These are phyloP conservation scores for Rousettus madagascariensis DNA, from an alignment of 2,797 vertebrate species.

Conservation along the genomic window DNA sequence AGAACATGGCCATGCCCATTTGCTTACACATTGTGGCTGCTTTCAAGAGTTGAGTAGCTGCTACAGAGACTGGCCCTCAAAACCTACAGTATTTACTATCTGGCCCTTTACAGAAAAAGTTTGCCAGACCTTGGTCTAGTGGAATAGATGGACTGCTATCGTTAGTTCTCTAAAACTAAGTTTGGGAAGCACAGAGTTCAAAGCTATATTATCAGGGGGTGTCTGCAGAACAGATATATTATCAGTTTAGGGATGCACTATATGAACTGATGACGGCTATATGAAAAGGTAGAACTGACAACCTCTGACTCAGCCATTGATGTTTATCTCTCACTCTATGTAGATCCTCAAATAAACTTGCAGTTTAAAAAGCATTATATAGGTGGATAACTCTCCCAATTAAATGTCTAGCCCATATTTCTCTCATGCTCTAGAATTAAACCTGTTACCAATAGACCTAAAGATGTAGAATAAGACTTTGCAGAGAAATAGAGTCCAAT, in stretches of 20 bases:
- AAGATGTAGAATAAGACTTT: conserved; percentile 33
- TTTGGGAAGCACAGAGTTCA: background rate
- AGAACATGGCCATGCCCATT: background rate
- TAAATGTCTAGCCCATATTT: conserved; percentile 25
- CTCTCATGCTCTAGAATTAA: conserved; percentile 29
- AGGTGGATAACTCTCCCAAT: background rate
- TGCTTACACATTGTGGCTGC: background rate
- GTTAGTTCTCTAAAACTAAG: conserved; percentile 1
- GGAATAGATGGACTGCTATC: background rate
- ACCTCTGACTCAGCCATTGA: background rate
- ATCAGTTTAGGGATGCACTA: background rate
- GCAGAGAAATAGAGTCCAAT: conserved; percentile 6
- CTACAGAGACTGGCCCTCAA: background rate
- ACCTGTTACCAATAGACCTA: background rate
- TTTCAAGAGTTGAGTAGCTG: background rate
- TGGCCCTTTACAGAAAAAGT: background rate
- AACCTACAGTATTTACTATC: background rate
- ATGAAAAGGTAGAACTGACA: background rate
- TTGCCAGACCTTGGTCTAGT: background rate
- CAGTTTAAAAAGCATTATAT: background rate
- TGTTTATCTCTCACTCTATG: background rate
- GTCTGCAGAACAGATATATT: background rate
- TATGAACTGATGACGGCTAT: background rate
- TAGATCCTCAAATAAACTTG: background rate
- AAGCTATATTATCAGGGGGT: background rate